phyloP scores from a whole-genome alignment of 1,140 invertebrate genomes.

The Drosophila micromelanica region DNA sequence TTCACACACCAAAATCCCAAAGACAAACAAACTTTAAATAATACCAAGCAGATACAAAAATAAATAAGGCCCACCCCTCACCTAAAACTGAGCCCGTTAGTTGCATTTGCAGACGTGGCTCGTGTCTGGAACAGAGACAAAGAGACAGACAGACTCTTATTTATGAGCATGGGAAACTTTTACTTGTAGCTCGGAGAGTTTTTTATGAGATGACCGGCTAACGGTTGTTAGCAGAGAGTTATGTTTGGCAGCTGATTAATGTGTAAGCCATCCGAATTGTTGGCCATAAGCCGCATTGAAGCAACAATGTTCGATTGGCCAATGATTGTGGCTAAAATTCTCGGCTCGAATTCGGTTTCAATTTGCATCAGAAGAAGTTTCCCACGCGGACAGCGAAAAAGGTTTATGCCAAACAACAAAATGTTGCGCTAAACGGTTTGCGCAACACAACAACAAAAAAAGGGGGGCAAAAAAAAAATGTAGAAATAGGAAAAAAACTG shows the following conservation, averaged over 20 bases:
- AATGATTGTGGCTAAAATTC: neutral
- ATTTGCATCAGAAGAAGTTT: conserved; percentile 12
- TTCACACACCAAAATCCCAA: too few relatives aligned
- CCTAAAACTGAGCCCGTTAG: conserved; percentile 4
- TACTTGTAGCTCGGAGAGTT: neutral
- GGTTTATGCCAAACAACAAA: too few relatives aligned
- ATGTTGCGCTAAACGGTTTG: conserved; percentile 45
- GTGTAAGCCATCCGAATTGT: conserved; percentile 14
- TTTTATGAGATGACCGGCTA: conserved; percentile 16
- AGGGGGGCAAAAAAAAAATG: too few relatives aligned
- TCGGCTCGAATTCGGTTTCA: conserved; percentile 11
- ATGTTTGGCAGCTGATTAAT: conserved; percentile 18
- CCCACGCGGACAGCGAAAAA: too few relatives aligned
- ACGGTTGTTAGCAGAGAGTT: conserved; percentile 20
- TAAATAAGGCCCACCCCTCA: too few relatives aligned
- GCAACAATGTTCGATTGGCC: neutral
- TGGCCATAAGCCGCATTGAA: neutral
- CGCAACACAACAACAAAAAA: conserved; percentile 12
- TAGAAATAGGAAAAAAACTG: too few relatives aligned
- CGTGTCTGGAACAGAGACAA: neutral
- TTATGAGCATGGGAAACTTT: conserved; percentile 33
- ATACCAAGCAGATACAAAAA: too few relatives aligned
- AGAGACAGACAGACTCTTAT: conserved; percentile 4
- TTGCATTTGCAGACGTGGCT: neutral
- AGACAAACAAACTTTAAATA: too few relatives aligned